Percentiles rank a stretch among this genome's conserved stretches.
Conservation (phyloP, 2,888 invertebrate species). For the Hydrotaea diabolus region DNA sequence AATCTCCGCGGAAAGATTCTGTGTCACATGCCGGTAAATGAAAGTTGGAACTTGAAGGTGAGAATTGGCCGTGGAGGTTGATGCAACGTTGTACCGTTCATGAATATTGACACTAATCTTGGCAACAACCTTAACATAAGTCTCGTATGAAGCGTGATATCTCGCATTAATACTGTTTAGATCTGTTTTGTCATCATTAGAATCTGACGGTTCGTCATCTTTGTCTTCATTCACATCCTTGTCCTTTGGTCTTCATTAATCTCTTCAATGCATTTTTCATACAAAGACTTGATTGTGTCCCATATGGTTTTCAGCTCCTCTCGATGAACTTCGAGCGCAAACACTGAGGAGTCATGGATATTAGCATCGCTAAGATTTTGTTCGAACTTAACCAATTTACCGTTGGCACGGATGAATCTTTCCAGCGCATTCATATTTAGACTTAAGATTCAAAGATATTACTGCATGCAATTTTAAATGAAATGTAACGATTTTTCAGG, state of each 20-base stretch:
- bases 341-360: background rate
- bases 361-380: background rate
- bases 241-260: background rate
- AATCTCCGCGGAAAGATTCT: background rate
- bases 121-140: background rate
- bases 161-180: background rate
- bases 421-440: background rate
- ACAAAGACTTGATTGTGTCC: background rate
- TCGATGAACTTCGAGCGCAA: slow-evolving; percentile 12
- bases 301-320: slow-evolving; percentile 5
- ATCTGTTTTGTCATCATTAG: background rate
- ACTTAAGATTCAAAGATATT: no score
- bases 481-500: no score
- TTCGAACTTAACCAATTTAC: background rate
- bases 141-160: background rate
- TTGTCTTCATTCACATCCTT: background rate
- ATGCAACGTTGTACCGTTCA: background rate
- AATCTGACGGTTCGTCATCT: background rate
- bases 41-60: no score
- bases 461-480: no score
- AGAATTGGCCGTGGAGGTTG: background rate
- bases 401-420: background rate
- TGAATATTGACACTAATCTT: slow-evolving; percentile 6
- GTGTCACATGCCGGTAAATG: slow-evolving; percentile 20
- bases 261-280: background rate